phyloP scores from a whole-genome alignment of 2,113 vertebrate genomes.

The Phylloscopus trochilus region DNA sequence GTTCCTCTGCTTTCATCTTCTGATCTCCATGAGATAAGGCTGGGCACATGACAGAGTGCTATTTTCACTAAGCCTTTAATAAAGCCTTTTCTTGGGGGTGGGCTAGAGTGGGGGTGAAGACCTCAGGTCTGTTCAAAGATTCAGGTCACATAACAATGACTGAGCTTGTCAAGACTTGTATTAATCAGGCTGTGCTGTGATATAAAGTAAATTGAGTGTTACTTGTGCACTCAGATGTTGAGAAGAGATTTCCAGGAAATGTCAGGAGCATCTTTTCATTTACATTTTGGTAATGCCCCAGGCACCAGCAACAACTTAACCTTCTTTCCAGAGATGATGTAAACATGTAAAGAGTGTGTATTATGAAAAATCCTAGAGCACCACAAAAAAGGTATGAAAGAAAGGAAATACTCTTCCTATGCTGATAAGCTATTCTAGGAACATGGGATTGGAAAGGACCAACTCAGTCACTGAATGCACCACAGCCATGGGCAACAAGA shows the following conservation, averaged over 20 bases:
- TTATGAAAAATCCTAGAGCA: not conserved
- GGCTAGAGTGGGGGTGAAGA: not conserved
- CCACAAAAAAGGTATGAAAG: not conserved
- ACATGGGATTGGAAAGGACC: not conserved
- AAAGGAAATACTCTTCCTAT: not conserved
- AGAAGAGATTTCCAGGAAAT: not conserved
- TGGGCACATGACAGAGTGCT: fast-evolving
- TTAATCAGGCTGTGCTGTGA: not conserved
- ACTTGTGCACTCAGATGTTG: not conserved
- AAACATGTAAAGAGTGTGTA: not conserved
- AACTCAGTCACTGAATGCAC: not conserved
- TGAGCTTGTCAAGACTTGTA: not conserved
- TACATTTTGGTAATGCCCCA: not conserved
- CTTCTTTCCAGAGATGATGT: not conserved
- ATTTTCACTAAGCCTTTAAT: not conserved
- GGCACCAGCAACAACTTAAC: not conserved
- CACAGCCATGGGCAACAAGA: not conserved
- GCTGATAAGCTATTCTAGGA: not conserved
- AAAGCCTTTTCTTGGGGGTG: not conserved
- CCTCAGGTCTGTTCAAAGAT: not conserved
- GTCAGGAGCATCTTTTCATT: not conserved
- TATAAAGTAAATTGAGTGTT: not conserved
- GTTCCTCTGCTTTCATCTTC: not conserved
- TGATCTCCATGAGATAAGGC: not conserved
- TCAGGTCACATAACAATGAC: not conserved